Conservation (phyloP, 1,140 invertebrate genomes). For the Ridgeia piscesae region DNA sequence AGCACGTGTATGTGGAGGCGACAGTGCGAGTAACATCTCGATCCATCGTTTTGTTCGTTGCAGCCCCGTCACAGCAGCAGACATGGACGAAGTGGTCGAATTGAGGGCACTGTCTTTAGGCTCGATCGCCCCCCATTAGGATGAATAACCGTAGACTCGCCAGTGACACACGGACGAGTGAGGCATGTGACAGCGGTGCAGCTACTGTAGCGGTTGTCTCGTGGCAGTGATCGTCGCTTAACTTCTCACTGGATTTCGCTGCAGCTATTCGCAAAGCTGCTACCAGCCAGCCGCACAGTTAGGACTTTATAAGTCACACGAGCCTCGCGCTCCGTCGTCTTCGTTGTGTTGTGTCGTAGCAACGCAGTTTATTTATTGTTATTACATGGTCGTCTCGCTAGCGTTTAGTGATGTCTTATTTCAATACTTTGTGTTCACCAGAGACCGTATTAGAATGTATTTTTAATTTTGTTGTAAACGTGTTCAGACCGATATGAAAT, state of each 20-base stretch:
- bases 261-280: too few relatives aligned
- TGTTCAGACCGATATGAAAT: not conserved
- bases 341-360: not conserved
- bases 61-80: not conserved
- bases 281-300: not conserved
- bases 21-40: not conserved
- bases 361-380: not conserved
- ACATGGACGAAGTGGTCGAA: constrained; percentile 3
- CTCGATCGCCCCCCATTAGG: not conserved
- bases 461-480: not conserved
- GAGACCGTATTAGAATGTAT: not conserved
- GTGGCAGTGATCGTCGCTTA: not conserved
- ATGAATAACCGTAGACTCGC: constrained; percentile 4
- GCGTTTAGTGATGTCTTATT: not conserved
- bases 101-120: constrained; percentile 3
- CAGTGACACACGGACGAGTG: not conserved
- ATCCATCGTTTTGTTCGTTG: not conserved
- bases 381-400: not conserved
- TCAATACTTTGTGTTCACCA: not conserved
- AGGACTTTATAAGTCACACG: constrained; percentile 5
- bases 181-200: not conserved
- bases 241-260: not conserved
- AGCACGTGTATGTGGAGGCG: constrained; percentile 3
- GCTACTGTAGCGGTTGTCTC: not conserved
- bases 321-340: not conserved